These are phyloP conservation scores for Sipha flava DNA, from an alignment of 1,140 invertebrate species.

Conservation along the genomic window DNA sequence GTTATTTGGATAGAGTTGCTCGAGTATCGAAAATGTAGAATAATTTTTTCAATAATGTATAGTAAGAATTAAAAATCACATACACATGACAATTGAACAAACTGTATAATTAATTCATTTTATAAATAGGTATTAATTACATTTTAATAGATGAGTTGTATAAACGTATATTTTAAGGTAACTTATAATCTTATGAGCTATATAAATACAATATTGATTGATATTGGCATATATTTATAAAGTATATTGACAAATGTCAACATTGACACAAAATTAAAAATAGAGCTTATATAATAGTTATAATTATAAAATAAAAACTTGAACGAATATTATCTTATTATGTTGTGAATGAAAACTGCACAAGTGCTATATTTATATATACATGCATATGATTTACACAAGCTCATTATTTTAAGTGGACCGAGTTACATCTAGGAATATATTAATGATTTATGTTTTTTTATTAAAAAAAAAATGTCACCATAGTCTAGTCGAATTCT, in stretches of 20 bases:
- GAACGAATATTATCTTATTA: not conserved
- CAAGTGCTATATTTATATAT: not conserved
- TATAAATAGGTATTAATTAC: not conserved
- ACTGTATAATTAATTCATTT: not conserved
- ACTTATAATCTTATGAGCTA: not conserved
- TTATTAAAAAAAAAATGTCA: too few species aligned
- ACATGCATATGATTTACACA: not conserved
- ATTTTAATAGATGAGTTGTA: not conserved
- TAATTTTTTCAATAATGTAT: too few species aligned
- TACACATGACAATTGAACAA: too few species aligned
- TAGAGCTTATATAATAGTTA: not conserved
- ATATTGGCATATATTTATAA: not conserved
- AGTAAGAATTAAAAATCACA: too few species aligned
- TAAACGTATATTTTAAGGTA: not conserved
- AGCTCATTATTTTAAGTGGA: too few species aligned
- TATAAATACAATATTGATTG: not conserved
- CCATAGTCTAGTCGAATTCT: too few species aligned
- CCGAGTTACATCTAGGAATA: too few species aligned
- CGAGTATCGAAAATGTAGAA: too few species aligned
- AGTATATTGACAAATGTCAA: too few species aligned
- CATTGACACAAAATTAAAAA: too few species aligned
- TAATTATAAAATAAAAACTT: not conserved
- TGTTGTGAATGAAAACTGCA: not conserved
- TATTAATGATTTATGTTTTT: too few species aligned
- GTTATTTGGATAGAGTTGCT: too few species aligned